phyloP scores from a whole-genome alignment of 2,888 invertebrate genomes.

The Ethmia dodecea region DNA sequence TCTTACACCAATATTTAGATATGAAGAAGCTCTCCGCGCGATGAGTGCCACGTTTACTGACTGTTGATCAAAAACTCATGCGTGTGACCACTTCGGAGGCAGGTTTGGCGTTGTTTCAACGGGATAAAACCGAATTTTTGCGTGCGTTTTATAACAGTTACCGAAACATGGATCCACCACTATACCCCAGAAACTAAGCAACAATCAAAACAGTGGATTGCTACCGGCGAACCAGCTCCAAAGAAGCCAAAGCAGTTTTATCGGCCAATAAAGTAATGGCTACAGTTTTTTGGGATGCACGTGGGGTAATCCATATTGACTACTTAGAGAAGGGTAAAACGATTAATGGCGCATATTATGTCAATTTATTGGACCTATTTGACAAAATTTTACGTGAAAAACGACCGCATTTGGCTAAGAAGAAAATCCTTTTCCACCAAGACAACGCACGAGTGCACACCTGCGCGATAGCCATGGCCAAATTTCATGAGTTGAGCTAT shows the following conservation, averaged over 20 bases:
- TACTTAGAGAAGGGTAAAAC: slow-evolving; percentile 25
- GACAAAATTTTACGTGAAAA: slow-evolving; percentile 19
- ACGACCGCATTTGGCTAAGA: slow-evolving; percentile 22
- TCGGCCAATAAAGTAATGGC: slow-evolving; percentile 65
- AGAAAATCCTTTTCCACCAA: slow-evolving; percentile 24
- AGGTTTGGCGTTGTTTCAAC: slow-evolving; percentile 7
- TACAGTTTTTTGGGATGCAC: slow-evolving; percentile 24
- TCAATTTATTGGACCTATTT: slow-evolving; percentile 21
- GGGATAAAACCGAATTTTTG: slow-evolving; percentile 4
- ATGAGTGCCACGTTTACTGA: slow-evolving; percentile 30
- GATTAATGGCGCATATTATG: slow-evolving; percentile 23
- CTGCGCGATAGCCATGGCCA: slow-evolving; percentile 15
- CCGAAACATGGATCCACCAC: slow-evolving; percentile 10
- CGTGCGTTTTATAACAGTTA: slow-evolving; percentile 5
- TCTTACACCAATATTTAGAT: slow-evolving; percentile 21
- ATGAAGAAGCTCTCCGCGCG: slow-evolving; percentile 25
- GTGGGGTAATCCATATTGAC: slow-evolving; percentile 23
- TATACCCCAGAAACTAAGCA: slow-evolving; percentile 8
- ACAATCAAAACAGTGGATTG: slow-evolving; percentile 12
- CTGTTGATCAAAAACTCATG: slow-evolving; percentile 18
- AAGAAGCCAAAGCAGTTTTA: slow-evolving; percentile 12
- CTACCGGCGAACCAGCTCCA: slow-evolving; percentile 11
- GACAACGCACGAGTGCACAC: slow-evolving; percentile 20
- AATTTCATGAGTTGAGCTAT: slow-evolving; percentile 18
- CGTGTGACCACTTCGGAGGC: slow-evolving; percentile 6